Evolutionary conservation across 2,888 invertebrate species (phyloP), one percentile per base, ranked within the genome.

Genomic region (Drepana falcataria): DNA sequence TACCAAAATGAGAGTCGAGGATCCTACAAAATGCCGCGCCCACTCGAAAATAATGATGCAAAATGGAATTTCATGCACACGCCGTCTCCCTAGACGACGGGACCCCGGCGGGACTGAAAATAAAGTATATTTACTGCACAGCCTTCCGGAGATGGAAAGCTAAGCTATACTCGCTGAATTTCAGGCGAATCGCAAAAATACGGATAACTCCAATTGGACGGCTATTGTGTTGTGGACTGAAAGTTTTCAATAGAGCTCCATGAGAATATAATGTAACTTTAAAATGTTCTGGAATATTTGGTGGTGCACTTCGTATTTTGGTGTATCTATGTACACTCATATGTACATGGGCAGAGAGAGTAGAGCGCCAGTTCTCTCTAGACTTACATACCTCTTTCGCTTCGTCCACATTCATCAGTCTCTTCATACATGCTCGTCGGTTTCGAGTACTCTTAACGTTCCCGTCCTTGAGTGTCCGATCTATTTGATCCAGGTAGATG

Each of bases 31-130:
- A 79, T 73, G 60, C 66, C 63, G 66, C 68, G 65, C 69, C 77
- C 76, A 80, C 85, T 85, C 66, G 75, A 83, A 83, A 84, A 85
- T 86, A 85, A 86, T 85, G 84, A 85, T 75, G 80, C 68, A 73
- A 82, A 83, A 85, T 83, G 71, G 74, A 77, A 82, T 83, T 80
- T 76, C 62, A 68, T 70, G 64, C 64, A 54, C 54, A 49, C 48
- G 53, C 64, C 64, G 63, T 65, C 67, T 71, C 67, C 63, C 55
- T 37, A 44, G 48, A 40, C 51, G 53, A 51, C 48, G 40, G 35
- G 35, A 40, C 53, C 40, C 40, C 48, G 60, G 48, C 65, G 61
- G 59, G 61, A 65, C 64, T 61, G 67, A 66, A 73, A 75, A 75
- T 75, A 63, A 71, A 70, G 77, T 74, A 79, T 75, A 81, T 76